phyloP scores from a whole-genome alignment of 2,888 invertebrate genomes.

The Blera fallax region DNA sequence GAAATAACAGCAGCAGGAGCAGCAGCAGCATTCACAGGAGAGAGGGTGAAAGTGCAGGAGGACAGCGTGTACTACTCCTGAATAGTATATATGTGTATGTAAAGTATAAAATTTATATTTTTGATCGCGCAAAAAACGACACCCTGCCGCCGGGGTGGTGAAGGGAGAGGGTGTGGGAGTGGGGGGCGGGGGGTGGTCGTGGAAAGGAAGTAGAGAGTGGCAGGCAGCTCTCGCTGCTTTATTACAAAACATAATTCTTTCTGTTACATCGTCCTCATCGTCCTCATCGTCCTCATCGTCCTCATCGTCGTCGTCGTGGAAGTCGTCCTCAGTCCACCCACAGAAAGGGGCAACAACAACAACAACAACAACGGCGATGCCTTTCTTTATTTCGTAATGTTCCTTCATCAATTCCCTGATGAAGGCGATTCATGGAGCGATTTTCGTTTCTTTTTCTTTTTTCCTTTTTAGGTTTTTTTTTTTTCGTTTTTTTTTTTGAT shows the following conservation, averaged over 20 bases:
- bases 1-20: no score
- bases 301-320: constrained; percentile 20
- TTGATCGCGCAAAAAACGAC: constrained; percentile 65
- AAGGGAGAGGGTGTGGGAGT: no score
- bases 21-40: background rate
- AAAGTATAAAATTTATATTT: constrained; percentile 61
- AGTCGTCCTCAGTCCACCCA: constrained; percentile 5
- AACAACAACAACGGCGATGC: background rate
- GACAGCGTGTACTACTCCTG: background rate
- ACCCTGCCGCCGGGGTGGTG: no score
- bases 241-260: constrained; percentile 68
- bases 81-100: background rate
- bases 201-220: background rate
- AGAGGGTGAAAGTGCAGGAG: background rate
- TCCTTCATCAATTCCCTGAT: constrained; percentile 68
- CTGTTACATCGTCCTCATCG: constrained; percentile 60
- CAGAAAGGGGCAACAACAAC: background rate
- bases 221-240: constrained; percentile 36
- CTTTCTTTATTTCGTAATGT: constrained; percentile 59
- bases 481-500: constrained; percentile 1
- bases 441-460: constrained; percentile 34
- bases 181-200: background rate
- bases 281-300: no score
- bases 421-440: constrained; percentile 65
- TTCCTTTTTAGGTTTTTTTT: background rate